Evolutionary conservation across 2,888 invertebrate species (phyloP).

Genomic region (Athalia cordata): DNA sequence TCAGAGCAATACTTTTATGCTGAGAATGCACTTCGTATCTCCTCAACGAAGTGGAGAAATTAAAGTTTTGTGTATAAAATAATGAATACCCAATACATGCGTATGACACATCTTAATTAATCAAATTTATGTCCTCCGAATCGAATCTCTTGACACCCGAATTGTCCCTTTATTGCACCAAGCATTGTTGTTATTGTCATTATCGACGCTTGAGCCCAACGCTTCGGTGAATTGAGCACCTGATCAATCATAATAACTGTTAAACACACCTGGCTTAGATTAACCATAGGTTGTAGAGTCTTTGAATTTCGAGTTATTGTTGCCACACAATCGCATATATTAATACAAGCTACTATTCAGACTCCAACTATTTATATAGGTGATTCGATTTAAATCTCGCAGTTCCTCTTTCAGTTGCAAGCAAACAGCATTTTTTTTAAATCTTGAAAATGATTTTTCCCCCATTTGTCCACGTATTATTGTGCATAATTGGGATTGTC

Average conservation of each 20-base stretch:
- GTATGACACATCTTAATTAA: neutral
- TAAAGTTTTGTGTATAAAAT: conserved; percentile 46
- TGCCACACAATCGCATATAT: conserved; percentile 2
- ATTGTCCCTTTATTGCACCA: conserved; percentile 11
- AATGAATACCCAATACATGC: conserved; percentile 18
- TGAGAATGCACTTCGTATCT: conserved; percentile 80
- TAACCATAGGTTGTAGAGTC: neutral
- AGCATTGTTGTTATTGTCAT: conserved; percentile 26
- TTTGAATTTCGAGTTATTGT: neutral
- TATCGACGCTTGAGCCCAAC: neutral
- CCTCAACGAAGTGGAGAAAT: conserved; percentile 68
- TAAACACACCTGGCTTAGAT: conserved; percentile 1
- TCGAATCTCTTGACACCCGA: neutral
- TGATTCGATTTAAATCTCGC: neutral
- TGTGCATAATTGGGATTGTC: neutral
- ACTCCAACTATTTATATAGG: conserved; percentile 8
- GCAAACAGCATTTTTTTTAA: neutral
- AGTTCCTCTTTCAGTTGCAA: neutral
- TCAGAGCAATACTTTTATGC: conserved; percentile 85
- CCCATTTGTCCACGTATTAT: neutral
- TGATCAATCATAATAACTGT: too few species aligned
- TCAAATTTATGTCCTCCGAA: conserved; percentile 4
- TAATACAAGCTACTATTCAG: conserved; percentile 2
- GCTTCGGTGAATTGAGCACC: neutral
- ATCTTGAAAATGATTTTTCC: neutral